phyloP scores from a whole-genome alignment of 1,140 invertebrate species.

The Agrypnia vestita region DNA sequence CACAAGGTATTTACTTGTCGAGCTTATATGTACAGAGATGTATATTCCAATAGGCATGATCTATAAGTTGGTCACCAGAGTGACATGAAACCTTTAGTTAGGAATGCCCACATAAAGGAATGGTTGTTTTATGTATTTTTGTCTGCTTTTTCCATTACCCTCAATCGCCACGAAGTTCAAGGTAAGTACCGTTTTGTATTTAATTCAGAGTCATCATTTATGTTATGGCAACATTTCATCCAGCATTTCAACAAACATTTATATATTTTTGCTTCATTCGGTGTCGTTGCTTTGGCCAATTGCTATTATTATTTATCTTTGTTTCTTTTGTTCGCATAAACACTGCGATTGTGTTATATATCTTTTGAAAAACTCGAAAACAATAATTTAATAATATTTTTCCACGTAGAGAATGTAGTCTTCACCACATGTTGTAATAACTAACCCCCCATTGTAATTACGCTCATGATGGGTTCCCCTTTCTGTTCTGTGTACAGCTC shows the following conservation, averaged over 20 bases:
- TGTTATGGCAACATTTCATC: slow-evolving; percentile 18
- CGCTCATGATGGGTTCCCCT: slow-evolving; percentile 53
- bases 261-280: neutral
- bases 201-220: neutral
- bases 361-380: too few species aligned
- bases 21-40: slow-evolving; percentile 7
- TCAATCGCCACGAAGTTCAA: slow-evolving; percentile 45
- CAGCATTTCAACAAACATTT: neutral
- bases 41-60: slow-evolving; percentile 23
- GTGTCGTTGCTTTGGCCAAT: neutral
- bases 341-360: too few species aligned
- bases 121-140: slow-evolving; percentile 56
- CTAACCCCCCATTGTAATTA: slow-evolving; percentile 13
- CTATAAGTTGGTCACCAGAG: neutral
- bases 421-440: neutral
- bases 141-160: slow-evolving; percentile 47
- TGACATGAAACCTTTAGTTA: slow-evolving; percentile 32
- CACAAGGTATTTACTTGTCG: too few species aligned
- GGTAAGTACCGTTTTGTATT: slow-evolving; percentile 46
- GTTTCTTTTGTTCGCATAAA: neutral
- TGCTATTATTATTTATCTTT: too few species aligned
- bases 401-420: too few species aligned
- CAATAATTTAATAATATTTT: too few species aligned
- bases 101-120: slow-evolving; percentile 47
- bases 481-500: slow-evolving; percentile 67